A percentile compares a stretch with the other conserved stretches of the same genome.
These are phyloP conservation scores for Tillus elongatus DNA, from an alignment of 2,888 invertebrate species.

Conservation along the genomic window DNA sequence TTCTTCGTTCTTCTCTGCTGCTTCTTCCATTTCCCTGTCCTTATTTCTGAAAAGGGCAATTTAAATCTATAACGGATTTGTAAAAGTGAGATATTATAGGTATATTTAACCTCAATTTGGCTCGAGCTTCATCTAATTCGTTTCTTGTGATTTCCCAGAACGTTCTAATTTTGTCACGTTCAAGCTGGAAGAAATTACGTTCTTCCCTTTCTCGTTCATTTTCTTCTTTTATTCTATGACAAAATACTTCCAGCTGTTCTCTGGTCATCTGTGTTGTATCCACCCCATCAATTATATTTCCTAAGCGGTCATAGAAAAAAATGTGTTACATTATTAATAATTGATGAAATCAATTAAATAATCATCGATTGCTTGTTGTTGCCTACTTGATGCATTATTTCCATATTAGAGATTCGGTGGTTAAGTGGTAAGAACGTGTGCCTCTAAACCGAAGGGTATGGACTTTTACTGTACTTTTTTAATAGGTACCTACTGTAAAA, in stretches of 20 bases:
- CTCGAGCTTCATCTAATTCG: conserved; percentile 77
- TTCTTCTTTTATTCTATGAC: conserved; percentile 77
- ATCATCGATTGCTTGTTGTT: no score
- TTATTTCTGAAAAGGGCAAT: conserved; percentile 54
- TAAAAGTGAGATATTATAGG: no score
- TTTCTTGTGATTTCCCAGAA: conserved; percentile 94
- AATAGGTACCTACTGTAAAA: no score
- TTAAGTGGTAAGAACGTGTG: no score
- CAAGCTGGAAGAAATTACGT: conserved; percentile 89
- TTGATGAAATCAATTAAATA: no score
- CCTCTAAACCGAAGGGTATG: no score
- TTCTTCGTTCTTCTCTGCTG: conserved; percentile 76
- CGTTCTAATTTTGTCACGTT: conserved; percentile 85
- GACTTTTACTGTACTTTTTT: no score
- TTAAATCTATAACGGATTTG: no score
- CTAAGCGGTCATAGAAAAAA: not conserved
- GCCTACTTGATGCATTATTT: no score
- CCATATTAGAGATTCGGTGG: no score
- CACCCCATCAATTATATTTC: conserved; percentile 69
- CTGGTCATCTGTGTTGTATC: conserved; percentile 87
- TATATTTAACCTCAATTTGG: conserved; percentile 48
- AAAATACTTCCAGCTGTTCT: conserved; percentile 86
- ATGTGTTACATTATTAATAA: no score
- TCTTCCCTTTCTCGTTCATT: conserved; percentile 91
- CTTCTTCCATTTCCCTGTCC: conserved; percentile 81